Evolutionary conservation across 2,113 vertebrate species (phyloP), one percentile per base, ranked within the genome.

Genomic region (Nibea coibor): DNA sequence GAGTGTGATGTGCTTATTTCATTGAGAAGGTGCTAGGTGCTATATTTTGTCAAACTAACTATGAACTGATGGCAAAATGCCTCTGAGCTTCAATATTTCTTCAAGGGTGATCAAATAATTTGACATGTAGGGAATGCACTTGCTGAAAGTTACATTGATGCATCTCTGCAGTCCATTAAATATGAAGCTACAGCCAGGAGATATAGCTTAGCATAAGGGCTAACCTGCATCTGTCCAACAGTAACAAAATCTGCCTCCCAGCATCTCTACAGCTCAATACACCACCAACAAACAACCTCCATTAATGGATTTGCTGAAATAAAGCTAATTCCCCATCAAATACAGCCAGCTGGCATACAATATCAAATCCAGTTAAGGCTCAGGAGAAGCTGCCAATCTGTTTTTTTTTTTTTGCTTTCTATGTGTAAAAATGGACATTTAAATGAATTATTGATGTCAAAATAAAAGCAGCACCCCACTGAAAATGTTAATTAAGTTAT

Each of bases 401-500:
- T 9, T 65, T 45, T 64, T n/a, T n/a, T 9, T 65, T 45, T 45
- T 4, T 24, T 70, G 72, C 39, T 50, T 79, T 78, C 17, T 7
- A 5, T 35, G 47, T 59, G 22, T 79, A 26, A 53, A 78, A 73
- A 56, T 0, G 1, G 70, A 69, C 50, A 50, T 1, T 24, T 50
- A 43, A 57, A 71, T 67, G 61, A 78, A 73, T 80, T 48, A 82
- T 63, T 67, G 53, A 66, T 43, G 42, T 57, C 28, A 42, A 48
- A 83, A 81, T 50, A 20, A 17, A 66, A 22, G 75, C 51, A 62
- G 35, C 57, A 63, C 62, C 50, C 35, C 54, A 56, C 19, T 57
- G 42, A 66, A 83, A 62, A 68, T 57, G 62, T 71, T 68, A 83
- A 82, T 69, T 39, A 56, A 61, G 26, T 70, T 62, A 61, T 56